Base-by-base conservation (phyloP, 1,140 invertebrate genomes). In the Papilio helenus region DNA sequence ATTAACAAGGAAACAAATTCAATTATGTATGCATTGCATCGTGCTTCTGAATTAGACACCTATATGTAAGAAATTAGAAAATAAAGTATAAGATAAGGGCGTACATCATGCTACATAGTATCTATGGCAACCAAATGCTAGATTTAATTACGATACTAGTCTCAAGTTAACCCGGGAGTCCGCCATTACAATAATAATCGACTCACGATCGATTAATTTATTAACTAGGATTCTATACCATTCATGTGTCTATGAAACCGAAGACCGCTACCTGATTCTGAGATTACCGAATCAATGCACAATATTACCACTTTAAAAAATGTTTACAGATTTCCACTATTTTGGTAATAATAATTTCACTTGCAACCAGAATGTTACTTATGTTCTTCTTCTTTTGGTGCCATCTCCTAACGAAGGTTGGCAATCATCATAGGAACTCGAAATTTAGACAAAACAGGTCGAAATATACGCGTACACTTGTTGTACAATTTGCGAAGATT, bases 81-180 rank as follows among this genome's bases (percentile, higher is more conserved):
- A 61, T 61, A 61, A 23, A 61, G 23, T 20, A 20, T 20, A 55
- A 61, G 23, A 26, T 29, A 61, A 61, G 4, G 3, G 23, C 8
- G 20, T 29, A 61, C 58, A 61, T 26, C 20, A 26, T 12, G 23
- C 9, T 61, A 26, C 39, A 42, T 46, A 12, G 20, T 73, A 10
- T 10, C 34, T 73, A 23, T 7, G 61, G 42, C 71, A 73, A 80
- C 77, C 76, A 81, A 76, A 81, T 80, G 82, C 83, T 83, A 86
- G 91, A 92, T 92, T 92, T 88, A 92, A 92, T 92, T 92, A 92
- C 84, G 91, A 92, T 92, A 91, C 80, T 61, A 29, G 80, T 76
- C 83, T 55, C 80, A 44, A 82, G 78, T 81, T 85, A 85, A 83
- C 83, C 86, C 87, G 82, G 89, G 87, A 90, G 90, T 88, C 77